A percentile compares a stretch with the other conserved stretches of the same genome.
phyloP scores from a whole-genome alignment of 2,888 invertebrate species.

The Troilus luridus region DNA sequence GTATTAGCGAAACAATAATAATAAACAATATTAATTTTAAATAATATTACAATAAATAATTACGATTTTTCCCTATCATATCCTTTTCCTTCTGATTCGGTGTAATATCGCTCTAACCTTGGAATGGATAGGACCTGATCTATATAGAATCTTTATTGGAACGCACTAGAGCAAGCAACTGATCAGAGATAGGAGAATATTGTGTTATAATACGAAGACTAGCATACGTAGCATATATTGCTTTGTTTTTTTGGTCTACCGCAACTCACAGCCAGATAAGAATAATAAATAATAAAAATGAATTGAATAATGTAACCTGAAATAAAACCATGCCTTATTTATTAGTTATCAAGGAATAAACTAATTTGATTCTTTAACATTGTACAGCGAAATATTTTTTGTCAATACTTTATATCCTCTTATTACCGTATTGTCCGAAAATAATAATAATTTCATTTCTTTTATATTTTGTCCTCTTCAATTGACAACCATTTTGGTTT shows the following conservation, averaged over 20 bases:
- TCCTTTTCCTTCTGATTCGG: background rate
- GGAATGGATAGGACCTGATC: background rate
- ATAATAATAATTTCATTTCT: too few relatives aligned
- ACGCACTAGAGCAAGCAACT: background rate
- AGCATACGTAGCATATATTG: background rate
- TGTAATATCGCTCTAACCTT: background rate
- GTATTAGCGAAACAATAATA: too few relatives aligned
- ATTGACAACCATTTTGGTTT: too few relatives aligned
- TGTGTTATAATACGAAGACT: background rate
- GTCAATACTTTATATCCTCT: too few relatives aligned
- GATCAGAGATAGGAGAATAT: background rate
- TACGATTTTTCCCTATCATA: background rate
- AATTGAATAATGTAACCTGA: background rate
- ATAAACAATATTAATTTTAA: too few relatives aligned
- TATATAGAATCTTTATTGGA: slow-evolving; percentile 35
- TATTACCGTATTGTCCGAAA: too few relatives aligned
- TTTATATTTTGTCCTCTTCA: too few relatives aligned
- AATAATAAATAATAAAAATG: background rate
- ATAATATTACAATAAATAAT: too few relatives aligned
- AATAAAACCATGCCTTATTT: background rate
- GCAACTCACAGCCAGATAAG: background rate
- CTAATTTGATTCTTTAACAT: too few relatives aligned
- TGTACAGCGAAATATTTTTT: too few relatives aligned
- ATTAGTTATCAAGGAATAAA: too few relatives aligned
- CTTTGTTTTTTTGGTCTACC: background rate